Base-by-base conservation (phyloP, 2,888 invertebrate species). In the Barypeithes pellucidus region DNA sequence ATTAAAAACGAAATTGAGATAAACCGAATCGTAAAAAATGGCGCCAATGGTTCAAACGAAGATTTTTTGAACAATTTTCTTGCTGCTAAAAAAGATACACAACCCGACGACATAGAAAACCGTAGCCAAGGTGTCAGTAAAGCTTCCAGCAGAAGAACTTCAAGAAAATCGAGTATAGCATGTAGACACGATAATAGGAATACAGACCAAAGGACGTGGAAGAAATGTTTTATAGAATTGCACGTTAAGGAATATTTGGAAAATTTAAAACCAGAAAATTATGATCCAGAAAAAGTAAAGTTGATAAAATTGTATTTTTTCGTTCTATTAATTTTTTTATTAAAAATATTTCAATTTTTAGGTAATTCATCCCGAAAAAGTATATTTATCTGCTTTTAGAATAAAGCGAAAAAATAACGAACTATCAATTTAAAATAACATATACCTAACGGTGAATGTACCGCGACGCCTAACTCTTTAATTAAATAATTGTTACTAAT, bases 201-300 rank as follows among this genome's bases (percentile, higher is more conserved):
- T 24, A 16, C 20, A 45, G 57, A 71, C 12, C 14, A 65, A 36
- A 66, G 45, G 22, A 57, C 62, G 3, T 85, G 85, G 85, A 84
- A 84, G 60, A 78, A 81, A 69, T 80, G 74, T 63, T 85, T 80
- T 78, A 76, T 85, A 24, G 84, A 85, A 77, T 82, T 78, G 78
- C 80, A 85, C 67, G 57, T 85, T 3, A 77, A 81, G 61, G 82
- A 84, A 45, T 81, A 80, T 74, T 75, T 85, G n/a, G 84, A 85
- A 75, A 79, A 80, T 61, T 77, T 85, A 66, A 80, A 80, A 75
- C 85, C 85, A 16, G 84, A 85, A 77, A 76, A 82, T 36, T 85
- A 84, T 67, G 76, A 84, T 69, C 79, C 82, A 22, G 84, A 83
- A 79, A 78, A 82, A 76, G 84, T 84, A 36, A 36, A 12, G 8